A percentile compares a stretch with the other conserved stretches of the same genome.
phyloP scores from a whole-genome alignment of 2,797 vertebrate species.

The Sebastolobus alascanus region DNA sequence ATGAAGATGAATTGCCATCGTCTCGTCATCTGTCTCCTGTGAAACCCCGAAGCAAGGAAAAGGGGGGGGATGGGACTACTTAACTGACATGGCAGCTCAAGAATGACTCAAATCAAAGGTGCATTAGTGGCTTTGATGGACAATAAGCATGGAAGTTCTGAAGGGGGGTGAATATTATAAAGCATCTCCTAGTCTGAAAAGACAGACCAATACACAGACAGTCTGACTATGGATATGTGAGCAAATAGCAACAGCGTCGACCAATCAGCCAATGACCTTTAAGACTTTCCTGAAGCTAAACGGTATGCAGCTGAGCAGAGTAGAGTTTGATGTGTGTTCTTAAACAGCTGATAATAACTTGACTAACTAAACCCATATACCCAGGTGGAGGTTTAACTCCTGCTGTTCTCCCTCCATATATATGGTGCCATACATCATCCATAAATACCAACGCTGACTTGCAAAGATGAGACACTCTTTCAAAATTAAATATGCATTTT shows the following conservation, averaged over 20 bases:
- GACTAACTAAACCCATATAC: neutral
- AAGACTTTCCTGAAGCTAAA: conserved; percentile 17
- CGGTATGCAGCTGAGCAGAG: neutral
- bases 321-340: conserved; percentile 2
- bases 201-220: conserved; percentile 14
- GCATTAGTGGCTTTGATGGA: conserved; percentile 67
- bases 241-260: conserved; percentile 33
- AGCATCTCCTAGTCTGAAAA: conserved; percentile 28
- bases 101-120: conserved; percentile 68
- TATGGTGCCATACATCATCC: neutral
- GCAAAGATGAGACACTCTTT: neutral
- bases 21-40: conserved; percentile 59
- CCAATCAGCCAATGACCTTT: conserved; percentile 43
- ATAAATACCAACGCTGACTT: neutral
- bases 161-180: conserved; percentile 27
- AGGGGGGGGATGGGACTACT: conserved; percentile 15
- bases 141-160: conserved; percentile 46
- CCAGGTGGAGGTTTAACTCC: neutral
- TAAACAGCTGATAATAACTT: conserved; percentile 9
- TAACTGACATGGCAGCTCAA: conserved; percentile 53
- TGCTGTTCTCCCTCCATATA: neutral
- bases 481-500: conserved; percentile 9
- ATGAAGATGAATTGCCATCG: conserved; percentile 65
- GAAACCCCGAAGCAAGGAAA: conserved; percentile 22
- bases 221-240: conserved; percentile 26